Evolutionary conservation across 2,888 invertebrate genomes (phyloP).

Genomic region (Magallana nippona): DNA sequence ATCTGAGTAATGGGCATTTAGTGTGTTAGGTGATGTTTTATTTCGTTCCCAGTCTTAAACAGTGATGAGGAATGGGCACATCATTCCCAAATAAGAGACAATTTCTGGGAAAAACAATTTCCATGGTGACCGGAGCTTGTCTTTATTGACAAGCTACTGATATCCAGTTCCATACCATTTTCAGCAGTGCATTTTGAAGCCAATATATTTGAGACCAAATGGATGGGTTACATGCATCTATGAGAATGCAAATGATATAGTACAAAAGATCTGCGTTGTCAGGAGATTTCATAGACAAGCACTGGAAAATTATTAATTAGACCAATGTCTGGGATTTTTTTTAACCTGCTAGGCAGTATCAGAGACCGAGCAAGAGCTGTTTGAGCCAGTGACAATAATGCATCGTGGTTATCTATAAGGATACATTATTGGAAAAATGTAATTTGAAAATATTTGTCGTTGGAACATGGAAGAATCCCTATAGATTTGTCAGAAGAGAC

Average conservation of each 20-base stretch:
- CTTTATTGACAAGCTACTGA: slow-evolving; percentile 1
- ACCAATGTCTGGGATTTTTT: not conserved
- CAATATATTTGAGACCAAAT: slow-evolving; percentile 13
- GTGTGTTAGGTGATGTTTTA: not conserved
- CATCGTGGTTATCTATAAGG: too few species aligned
- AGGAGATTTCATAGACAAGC: not conserved
- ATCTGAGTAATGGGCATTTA: not conserved
- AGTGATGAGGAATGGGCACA: not conserved
- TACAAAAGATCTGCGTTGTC: not conserved
- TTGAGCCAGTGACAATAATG: not conserved
- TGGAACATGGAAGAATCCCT: too few species aligned
- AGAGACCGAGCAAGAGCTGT: not conserved
- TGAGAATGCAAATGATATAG: slow-evolving; percentile 16
- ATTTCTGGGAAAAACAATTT: not conserved
- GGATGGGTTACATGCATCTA: not conserved
- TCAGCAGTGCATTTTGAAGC: not conserved
- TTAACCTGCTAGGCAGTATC: not conserved
- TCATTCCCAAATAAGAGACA: not conserved
- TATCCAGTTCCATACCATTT: not conserved
- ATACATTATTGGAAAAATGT: too few species aligned
- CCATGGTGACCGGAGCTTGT: not conserved
- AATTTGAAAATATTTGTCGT: too few species aligned
- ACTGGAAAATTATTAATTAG: slow-evolving; percentile 14
- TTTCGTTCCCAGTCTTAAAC: not conserved
- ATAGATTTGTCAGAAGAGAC: too few species aligned